These are phyloP conservation scores for Setophaga kirtlandii DNA, from an alignment of 2,113 vertebrate genomes.

Conservation along the genomic window DNA sequence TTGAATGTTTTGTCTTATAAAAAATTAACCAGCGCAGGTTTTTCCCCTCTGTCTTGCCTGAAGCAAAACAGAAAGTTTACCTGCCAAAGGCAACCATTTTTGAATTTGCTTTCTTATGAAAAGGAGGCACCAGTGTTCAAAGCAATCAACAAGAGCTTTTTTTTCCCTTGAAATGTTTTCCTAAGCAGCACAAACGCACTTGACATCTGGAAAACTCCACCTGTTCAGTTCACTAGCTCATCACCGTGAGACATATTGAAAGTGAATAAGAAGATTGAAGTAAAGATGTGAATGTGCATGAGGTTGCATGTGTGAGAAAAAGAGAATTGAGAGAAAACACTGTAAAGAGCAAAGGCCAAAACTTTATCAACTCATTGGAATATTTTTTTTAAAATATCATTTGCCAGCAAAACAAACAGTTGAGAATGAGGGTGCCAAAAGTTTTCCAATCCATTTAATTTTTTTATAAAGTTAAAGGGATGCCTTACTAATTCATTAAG, in stretches of 20 bases:
- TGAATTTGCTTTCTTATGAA: not conserved
- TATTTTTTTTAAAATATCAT: rapidly evolving
- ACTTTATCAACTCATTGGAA: not conserved
- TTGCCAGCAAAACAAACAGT: not conserved
- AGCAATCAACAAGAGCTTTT: not conserved
- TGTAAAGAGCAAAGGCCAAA: not conserved
- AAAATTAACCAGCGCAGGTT: constrained; percentile 24
- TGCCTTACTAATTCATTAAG: not conserved
- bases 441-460: not conserved
- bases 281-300: not conserved
- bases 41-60: constrained; percentile 34
- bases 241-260: not conserved
- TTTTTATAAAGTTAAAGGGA: not conserved
- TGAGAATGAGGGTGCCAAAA: not conserved
- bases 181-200: not conserved
- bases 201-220: not conserved
- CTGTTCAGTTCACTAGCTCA: not conserved
- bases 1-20: constrained; percentile 46
- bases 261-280: not conserved
- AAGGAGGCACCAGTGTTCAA: not conserved
- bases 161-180: not conserved
- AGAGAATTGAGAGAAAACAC: not conserved
- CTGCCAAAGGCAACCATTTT: constrained; percentile 52
- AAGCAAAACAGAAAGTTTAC: constrained; percentile 60
- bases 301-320: not conserved